Base-by-base conservation (phyloP, 2,888 invertebrate species). In the Trisateles emortualis region DNA sequence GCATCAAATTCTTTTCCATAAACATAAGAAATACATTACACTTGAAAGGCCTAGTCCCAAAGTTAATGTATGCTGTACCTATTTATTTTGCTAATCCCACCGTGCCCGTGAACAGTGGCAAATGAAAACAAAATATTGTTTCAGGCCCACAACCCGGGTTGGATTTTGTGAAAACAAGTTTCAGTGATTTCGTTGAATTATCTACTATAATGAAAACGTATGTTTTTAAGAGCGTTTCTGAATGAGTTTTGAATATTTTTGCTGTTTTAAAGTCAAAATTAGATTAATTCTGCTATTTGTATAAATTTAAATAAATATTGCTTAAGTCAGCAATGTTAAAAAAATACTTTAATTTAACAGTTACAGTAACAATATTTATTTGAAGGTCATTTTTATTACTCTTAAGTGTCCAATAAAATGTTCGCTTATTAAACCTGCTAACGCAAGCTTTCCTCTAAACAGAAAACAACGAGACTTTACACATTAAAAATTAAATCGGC, bases 111-210 rank as follows among this genome's bases (percentile, higher is more conserved):
- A 54, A 62, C 46, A 53, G 55, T 61, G 56, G 35, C 30, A 66
- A 72, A 79, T 79, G 70, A 68, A 77, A 79, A 73, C 73, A 76
- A 73, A 79, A 79, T 74, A 79, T 79, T 77, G 61, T 73, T 78
- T 69, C 68, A 73, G 70, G 68, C 56, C 19, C 44, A 43, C 43
- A 41, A 44, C 32, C 47, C 41, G 35, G 41, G 33, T 29, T 45
- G 54, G 64, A 64, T 69, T 74, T 64, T 56, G 50, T 50, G 59
- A 68, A 70, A 74, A 74, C 59, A 78, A 60, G 45, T 64, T 60
- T 17, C 45, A 48, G 30, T 43, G 47, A 53, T 52, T 67, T 22
- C 6, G 29, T 17, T 46, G 33, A 52, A 54, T 50, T 45, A 16
- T 29, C 17, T 33, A 38, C 4, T 24, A 48, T 33, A n/a, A 38